Evolutionary conservation across 2,797 vertebrate species (phyloP).

Genomic region (Diplodus sargus): DNA sequence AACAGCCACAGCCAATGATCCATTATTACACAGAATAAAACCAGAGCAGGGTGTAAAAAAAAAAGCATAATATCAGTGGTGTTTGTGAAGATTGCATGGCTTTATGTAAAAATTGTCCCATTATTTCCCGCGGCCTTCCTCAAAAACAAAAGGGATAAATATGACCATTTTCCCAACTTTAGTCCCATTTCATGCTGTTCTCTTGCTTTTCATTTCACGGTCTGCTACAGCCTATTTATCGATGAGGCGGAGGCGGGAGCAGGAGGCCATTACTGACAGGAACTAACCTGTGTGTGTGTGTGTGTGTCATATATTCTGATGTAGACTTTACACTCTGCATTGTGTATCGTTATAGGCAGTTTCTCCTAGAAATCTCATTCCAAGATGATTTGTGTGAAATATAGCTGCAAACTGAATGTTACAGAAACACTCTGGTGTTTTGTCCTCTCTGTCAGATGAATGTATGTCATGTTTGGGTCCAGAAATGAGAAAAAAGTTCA

Average conservation of each 20-base stretch:
- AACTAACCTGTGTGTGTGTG: constrained; percentile 53
- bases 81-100: constrained; percentile 76
- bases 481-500: no score
- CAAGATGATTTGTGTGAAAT: not conserved
- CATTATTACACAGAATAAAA: constrained; percentile 57
- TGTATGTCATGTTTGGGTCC: not conserved
- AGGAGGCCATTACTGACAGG: constrained; percentile 71
- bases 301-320: constrained; percentile 33
- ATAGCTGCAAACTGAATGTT: constrained; percentile 1
- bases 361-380: constrained; percentile 22
- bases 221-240: constrained; percentile 82
- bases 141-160: constrained; percentile 77
- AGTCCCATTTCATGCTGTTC: constrained; percentile 76
- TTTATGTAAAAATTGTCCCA: constrained; percentile 70
- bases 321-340: not conserved
- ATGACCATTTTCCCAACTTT: constrained; percentile 77
- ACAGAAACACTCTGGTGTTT: not conserved
- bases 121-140: constrained; percentile 66
- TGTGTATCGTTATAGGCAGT: constrained; percentile 7
- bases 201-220: constrained; percentile 83
- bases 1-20: constrained; percentile 39
- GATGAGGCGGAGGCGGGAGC: constrained; percentile 71
- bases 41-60: constrained; percentile 40
- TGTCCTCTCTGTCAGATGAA: constrained; percentile 3
- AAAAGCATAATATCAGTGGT: constrained; percentile 59